Evolutionary conservation across 2,113 vertebrate species (phyloP).

Genomic region (Todiramphus saurophagus): DNA sequence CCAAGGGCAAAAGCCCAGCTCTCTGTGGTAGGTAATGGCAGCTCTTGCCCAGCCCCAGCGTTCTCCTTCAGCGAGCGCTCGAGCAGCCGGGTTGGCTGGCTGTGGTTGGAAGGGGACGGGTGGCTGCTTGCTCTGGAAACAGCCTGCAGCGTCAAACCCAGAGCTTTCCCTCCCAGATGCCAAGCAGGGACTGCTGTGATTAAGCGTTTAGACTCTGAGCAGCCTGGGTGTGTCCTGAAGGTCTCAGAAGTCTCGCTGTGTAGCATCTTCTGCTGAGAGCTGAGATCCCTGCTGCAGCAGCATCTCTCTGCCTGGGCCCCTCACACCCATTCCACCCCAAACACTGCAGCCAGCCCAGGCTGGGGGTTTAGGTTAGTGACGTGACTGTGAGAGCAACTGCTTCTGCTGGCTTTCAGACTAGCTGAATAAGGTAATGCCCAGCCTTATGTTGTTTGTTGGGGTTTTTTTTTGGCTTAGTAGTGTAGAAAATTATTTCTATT

Average conservation of each 20-base stretch:
- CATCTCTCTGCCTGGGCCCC: background rate
- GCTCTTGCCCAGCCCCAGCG: accelerated
- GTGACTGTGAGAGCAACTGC: background rate
- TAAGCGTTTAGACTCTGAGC: background rate
- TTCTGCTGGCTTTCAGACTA: background rate
- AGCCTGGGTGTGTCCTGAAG: background rate
- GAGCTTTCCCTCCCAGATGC: background rate
- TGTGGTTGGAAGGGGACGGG: background rate
- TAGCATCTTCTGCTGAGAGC: background rate
- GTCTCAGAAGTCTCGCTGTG: background rate
- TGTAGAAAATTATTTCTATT: background rate
- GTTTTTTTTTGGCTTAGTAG: background rate
- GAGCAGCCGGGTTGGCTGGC: background rate
- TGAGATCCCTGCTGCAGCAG: background rate
- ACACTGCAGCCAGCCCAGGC: background rate
- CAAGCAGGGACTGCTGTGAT: background rate
- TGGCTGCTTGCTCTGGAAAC: background rate
- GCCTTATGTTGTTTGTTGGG: background rate
- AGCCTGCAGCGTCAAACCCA: background rate
- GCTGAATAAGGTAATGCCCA: background rate
- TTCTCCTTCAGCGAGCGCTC: background rate
- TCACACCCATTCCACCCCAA: background rate
- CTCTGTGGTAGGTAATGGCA: background rate
- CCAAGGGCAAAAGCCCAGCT: background rate
- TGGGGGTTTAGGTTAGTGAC: background rate